Percentiles rank a stretch among this genome's conserved stretches.
These are phyloP conservation scores for Mobula hypostoma DNA, from an alignment of 2,113 vertebrate genomes.

Conservation along the genomic window DNA sequence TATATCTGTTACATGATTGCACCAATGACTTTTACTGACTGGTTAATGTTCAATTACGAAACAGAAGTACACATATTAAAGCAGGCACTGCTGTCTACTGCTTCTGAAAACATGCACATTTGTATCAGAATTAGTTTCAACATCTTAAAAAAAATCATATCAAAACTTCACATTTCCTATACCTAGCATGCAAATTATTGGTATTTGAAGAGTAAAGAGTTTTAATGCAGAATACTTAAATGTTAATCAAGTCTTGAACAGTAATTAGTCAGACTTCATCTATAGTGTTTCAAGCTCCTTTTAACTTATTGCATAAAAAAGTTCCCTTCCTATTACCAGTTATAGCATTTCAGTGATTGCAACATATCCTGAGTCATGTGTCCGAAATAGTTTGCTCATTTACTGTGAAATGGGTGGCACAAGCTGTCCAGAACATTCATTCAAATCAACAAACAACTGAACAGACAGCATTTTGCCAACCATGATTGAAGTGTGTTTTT, in stretches of 20 bases:
- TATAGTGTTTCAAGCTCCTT: background rate
- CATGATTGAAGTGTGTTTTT: background rate
- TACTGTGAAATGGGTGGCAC: background rate
- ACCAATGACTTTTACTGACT: background rate
- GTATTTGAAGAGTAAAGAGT: background rate
- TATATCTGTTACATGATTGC: background rate
- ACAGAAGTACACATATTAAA: background rate
- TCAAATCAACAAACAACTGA: constrained; percentile 8
- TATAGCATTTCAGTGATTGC: background rate
- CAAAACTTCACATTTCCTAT: background rate
- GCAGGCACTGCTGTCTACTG: background rate
- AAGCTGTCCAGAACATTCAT: background rate
- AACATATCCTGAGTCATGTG: background rate
- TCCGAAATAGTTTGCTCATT: background rate
- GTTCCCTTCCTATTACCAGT: background rate
- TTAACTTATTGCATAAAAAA: background rate
- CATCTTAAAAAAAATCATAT: background rate
- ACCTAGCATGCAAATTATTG: background rate
- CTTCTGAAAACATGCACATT: background rate
- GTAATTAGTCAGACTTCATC: background rate
- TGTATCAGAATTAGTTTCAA: background rate
- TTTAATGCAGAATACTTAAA: background rate
- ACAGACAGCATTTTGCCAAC: background rate
- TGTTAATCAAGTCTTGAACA: background rate
- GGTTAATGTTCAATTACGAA: background rate